These are phyloP conservation scores for Anthopleura xanthogrammica DNA, from an alignment of 92 coral and sea anemone genomes.

Conservation along the genomic window DNA sequence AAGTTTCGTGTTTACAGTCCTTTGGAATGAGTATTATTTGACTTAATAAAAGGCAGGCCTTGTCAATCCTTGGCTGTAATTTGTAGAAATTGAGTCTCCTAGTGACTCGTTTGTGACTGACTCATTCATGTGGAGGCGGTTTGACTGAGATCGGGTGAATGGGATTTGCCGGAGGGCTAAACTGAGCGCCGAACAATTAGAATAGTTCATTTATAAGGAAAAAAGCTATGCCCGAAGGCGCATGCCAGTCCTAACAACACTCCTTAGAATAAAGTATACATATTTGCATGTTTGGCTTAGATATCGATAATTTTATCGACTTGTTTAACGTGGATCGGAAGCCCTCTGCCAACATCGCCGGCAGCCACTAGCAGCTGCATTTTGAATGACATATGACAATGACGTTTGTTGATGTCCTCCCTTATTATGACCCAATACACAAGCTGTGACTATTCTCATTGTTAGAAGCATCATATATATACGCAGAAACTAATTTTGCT, in stretches of 20 bases:
- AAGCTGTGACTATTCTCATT: background rate
- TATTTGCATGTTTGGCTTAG: background rate
- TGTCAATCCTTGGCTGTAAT: background rate
- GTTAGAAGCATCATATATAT: background rate
- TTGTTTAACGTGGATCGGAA: constrained; percentile 16
- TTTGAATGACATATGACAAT: constrained; percentile 10
- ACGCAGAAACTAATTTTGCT: no score
- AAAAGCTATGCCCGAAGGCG: no score
- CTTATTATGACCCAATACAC: background rate
- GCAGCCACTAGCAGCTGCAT: background rate
- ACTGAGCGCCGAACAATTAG: no score
- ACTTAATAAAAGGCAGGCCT: background rate
- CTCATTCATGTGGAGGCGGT: no score
- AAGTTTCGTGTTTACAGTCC: background rate
- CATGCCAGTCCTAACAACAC: background rate
- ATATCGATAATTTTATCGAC: background rate
- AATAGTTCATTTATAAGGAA: no score
- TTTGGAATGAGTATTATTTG: background rate
- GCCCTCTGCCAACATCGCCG: background rate
- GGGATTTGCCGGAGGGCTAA: no score
- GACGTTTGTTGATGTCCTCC: background rate
- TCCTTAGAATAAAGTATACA: background rate
- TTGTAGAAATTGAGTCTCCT: background rate
- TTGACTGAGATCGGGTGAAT: no score
- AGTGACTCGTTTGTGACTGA: background rate